A percentile compares a stretch with the other conserved stretches of the same genome.
Evolutionary conservation across 2,797 vertebrate species (phyloP).

Genomic region (Micrastur ruficollis): DNA sequence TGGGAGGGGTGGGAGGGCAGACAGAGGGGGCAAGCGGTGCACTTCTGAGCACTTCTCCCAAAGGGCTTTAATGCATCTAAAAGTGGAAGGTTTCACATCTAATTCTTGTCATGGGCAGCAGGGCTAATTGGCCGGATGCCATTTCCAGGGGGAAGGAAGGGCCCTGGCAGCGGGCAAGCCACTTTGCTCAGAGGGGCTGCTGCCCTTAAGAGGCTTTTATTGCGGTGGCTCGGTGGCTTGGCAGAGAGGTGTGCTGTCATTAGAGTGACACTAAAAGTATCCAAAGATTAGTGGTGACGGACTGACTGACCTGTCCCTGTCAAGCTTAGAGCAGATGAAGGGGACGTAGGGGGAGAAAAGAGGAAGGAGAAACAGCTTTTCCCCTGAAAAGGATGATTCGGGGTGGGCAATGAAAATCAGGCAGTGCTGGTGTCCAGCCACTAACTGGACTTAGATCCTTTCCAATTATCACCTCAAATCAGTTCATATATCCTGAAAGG

Average conservation of each 20-base stretch:
- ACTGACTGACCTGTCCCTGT: slow-evolving; percentile 50
- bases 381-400: fast-evolving
- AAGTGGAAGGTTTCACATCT: slow-evolving; percentile 60
- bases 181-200: slow-evolving; percentile 49
- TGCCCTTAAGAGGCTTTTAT: slow-evolving; percentile 64
- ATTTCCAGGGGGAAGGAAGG: slow-evolving; percentile 42
- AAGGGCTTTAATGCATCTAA: slow-evolving; percentile 55
- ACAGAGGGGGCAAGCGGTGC: background rate
- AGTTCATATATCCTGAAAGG: background rate
- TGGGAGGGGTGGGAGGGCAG: background rate
- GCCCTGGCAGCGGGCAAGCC: background rate
- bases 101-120: slow-evolving; percentile 42
- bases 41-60: background rate
- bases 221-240: background rate
- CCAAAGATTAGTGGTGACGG: slow-evolving; percentile 25
- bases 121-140: slow-evolving; percentile 48
- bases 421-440: background rate
- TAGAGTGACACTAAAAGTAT: slow-evolving; percentile 71
- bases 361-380: background rate
- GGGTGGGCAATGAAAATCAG: background rate
- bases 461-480: background rate
- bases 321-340: background rate
- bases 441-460: background rate
- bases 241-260: slow-evolving; percentile 52
- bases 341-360: background rate